Conservation (phyloP, 2,888 invertebrate genomes). For the Lithosia quadra region DNA sequence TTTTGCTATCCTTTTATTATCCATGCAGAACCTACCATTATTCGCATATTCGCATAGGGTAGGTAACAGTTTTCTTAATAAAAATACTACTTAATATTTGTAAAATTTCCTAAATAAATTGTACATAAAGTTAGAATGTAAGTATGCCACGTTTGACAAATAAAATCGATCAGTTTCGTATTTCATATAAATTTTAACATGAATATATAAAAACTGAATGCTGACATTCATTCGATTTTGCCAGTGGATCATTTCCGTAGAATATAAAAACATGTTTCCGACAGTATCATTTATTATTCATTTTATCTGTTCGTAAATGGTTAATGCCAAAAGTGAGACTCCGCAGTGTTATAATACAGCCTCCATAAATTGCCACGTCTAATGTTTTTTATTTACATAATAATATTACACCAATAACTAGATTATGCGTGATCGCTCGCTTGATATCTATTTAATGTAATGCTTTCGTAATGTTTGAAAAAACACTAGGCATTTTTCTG, state of each 20-base stretch:
- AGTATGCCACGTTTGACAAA: not conserved
- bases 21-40: too few species aligned
- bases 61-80: too few species aligned
- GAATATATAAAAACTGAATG: not conserved
- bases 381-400: not conserved
- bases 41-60: not conserved
- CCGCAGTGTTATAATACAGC: not conserved
- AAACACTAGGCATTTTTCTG: too few species aligned
- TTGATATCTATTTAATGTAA: too few species aligned
- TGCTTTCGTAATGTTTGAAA: too few species aligned
- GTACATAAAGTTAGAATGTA: too few species aligned
- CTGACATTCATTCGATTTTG: conserved; percentile 1
- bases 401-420: conserved; percentile 1
- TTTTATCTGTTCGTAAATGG: conserved; percentile 10
- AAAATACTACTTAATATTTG: too few species aligned
- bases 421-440: too few species aligned
- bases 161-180: not conserved
- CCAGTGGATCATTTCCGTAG: not conserved
- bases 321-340: not conserved
- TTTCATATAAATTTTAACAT: not conserved
- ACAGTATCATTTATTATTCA: conserved; percentile 12
- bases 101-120: too few species aligned
- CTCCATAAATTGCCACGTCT: too few species aligned
- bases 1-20: too few species aligned
- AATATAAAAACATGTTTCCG: not conserved